Conservation (phyloP, 2,797 vertebrate species). For the Phoxinus dragarum region DNA sequence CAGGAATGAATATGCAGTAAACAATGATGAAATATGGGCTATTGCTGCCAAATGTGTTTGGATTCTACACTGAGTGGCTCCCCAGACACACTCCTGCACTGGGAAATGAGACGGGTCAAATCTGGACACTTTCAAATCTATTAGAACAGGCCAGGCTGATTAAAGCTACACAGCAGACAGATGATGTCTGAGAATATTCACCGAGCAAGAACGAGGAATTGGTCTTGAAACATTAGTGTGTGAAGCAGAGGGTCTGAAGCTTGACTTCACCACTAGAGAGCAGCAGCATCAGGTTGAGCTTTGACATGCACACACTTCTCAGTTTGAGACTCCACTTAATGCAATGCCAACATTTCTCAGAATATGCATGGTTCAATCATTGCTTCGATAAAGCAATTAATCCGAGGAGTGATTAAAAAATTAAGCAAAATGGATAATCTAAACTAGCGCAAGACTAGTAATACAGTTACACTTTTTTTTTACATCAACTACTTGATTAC, state of each 20-base stretch:
- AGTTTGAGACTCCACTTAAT: no score
- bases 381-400: background rate
- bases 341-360: background rate
- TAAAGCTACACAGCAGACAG: background rate
- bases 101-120: constrained; percentile 48
- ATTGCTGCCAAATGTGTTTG: constrained; percentile 53
- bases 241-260: background rate
- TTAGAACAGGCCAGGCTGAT: background rate
- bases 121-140: constrained; percentile 45
- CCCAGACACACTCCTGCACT: constrained; percentile 36
- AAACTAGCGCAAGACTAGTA: background rate
- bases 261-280: constrained; percentile 5
- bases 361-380: background rate
- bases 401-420: background rate
- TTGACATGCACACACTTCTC: background rate
- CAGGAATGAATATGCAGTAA: constrained; percentile 43
- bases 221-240: background rate
- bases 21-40: constrained; percentile 53
- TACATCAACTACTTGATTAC: no score
- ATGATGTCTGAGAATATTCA: background rate
- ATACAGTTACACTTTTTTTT: background rate
- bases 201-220: background rate
- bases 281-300: constrained; percentile 21
- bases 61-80: constrained; percentile 36
- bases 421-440: background rate